phyloP scores from a whole-genome alignment of 2,888 invertebrate genomes.

The Campaea margaritaria region DNA sequence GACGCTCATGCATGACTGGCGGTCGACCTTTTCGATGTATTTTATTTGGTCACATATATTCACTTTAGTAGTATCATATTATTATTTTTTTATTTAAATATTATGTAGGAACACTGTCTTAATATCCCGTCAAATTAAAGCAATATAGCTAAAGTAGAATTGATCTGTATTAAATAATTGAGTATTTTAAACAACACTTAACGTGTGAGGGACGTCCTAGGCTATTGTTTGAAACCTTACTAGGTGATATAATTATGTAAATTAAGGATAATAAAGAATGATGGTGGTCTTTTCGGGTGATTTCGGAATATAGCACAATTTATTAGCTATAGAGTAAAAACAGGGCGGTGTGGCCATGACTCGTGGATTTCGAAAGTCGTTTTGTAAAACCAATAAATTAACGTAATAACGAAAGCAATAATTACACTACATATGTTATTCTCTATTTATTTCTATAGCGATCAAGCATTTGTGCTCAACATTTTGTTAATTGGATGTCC shows the following conservation, averaged over 20 bases:
- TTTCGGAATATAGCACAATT: conserved; percentile 79
- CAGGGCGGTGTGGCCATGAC: conserved; percentile 53
- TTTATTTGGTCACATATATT: conserved; percentile 22
- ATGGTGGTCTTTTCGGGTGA: conserved; percentile 62
- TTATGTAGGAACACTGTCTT: background rate
- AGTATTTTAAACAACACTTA: conserved; percentile 12
- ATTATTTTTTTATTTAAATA: background rate
- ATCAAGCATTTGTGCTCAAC: conserved; percentile 39
- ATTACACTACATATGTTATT: conserved; percentile 47
- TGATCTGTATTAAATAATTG: conserved; percentile 34
- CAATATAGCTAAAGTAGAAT: conserved; percentile 1
- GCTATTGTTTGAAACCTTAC: conserved; percentile 82
- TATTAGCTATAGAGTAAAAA: conserved; percentile 71
- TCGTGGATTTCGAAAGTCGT: conserved; percentile 49
- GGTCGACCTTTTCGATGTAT: conserved; percentile 12
- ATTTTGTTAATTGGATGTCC: conserved; percentile 43
- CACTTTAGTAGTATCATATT: background rate
- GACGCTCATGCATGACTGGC: background rate
- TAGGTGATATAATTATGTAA: conserved; percentile 75
- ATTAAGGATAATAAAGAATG: conserved; percentile 67
- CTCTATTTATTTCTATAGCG: conserved; percentile 49
- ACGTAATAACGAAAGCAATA: conserved; percentile 64
- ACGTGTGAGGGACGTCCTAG: conserved; percentile 74
- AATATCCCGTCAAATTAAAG: background rate
- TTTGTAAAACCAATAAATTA: conserved; percentile 61